A percentile compares a stretch with the other conserved stretches of the same genome.
Evolutionary conservation across 2,888 invertebrate species (phyloP).

Genomic region (Harpalus rubripes): DNA sequence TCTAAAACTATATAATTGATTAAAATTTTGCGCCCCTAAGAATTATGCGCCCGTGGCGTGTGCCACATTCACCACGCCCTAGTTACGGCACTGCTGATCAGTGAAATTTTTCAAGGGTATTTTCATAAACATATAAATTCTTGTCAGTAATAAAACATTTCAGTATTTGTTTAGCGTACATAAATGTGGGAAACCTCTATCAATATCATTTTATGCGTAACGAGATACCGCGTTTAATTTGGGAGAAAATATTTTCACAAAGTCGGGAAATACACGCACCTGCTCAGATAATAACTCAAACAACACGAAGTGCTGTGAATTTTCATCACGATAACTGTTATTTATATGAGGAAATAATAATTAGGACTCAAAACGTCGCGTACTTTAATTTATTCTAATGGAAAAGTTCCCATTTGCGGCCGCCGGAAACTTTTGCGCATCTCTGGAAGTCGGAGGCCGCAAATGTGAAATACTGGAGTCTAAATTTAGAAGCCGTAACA

Average conservation of each 20-base stretch:
- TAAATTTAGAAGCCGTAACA: slow-evolving; percentile 55
- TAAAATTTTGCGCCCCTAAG: too few relatives aligned
- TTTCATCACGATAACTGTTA: slow-evolving; percentile 56
- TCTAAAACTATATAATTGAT: too few relatives aligned
- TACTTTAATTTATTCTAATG: slow-evolving; percentile 59
- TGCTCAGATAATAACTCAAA: slow-evolving; percentile 28
- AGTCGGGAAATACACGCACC: slow-evolving; percentile 18
- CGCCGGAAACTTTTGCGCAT: slow-evolving; percentile 45
- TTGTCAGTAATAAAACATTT: neutral
- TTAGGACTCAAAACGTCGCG: slow-evolving; percentile 53
- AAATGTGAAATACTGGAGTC: slow-evolving; percentile 45
- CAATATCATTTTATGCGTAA: slow-evolving; percentile 25
- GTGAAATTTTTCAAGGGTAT: neutral
- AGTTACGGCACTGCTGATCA: too few relatives aligned
- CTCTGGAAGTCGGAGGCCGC: slow-evolving; percentile 13
- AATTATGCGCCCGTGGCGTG: too few relatives aligned
- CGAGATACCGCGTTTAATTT: slow-evolving; percentile 11
- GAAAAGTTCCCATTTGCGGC: slow-evolving; percentile 49
- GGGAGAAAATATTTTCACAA: slow-evolving; percentile 5
- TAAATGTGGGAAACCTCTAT: neutral
- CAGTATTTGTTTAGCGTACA: slow-evolving; percentile 4
- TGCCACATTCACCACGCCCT: too few relatives aligned
- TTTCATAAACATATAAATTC: neutral
- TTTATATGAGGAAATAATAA: slow-evolving; percentile 56
- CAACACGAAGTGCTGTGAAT: slow-evolving; percentile 29